Percentiles rank a stretch among this genome's conserved stretches.
These are phyloP conservation scores for Rhinatrema bivittatum DNA, from an alignment of 2,797 vertebrate genomes.

Conservation along the genomic window DNA sequence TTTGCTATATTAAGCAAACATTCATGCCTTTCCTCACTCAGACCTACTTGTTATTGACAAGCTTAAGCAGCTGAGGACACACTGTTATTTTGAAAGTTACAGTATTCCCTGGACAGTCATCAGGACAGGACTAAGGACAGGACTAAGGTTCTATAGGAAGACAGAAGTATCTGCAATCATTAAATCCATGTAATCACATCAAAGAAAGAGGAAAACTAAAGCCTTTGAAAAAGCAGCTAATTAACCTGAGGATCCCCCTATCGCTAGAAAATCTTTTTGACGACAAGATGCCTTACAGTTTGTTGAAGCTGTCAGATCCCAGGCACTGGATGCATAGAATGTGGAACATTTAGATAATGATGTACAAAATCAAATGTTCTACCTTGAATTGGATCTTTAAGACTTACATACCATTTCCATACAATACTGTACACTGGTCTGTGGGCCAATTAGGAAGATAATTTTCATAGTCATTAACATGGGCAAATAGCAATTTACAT, in stretches of 20 bases:
- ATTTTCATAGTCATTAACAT: too few relatives aligned
- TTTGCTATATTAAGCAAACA: conserved; percentile 2
- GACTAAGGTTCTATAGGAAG: conserved; percentile 10
- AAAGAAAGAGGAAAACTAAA: conserved; percentile 4
- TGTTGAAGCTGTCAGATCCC: too few relatives aligned
- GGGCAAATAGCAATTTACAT: too few relatives aligned
- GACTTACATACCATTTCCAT: too few relatives aligned
- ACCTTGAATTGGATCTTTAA: too few relatives aligned
- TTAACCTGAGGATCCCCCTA: conserved; percentile 27
- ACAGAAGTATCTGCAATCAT: neutral
- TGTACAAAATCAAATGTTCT: too few relatives aligned
- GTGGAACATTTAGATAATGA: too few relatives aligned
- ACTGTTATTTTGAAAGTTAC: conserved; percentile 2
- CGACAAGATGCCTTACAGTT: conserved; percentile 11
- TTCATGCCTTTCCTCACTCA: conserved; percentile 2
- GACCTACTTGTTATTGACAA: conserved; percentile 25
- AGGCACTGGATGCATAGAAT: too few relatives aligned
- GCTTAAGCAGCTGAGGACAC: conserved; percentile 28
- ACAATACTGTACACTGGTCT: too few relatives aligned
- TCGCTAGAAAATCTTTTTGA: conserved; percentile 4
- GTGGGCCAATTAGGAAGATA: too few relatives aligned
- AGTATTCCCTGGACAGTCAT: conserved; percentile 7
- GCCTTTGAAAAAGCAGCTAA: conserved; percentile 20
- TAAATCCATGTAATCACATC: conserved; percentile 2
- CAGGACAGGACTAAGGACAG: conserved; percentile 8